phyloP scores from a whole-genome alignment of 2,797 vertebrate species.

The Syncerus caffer region DNA sequence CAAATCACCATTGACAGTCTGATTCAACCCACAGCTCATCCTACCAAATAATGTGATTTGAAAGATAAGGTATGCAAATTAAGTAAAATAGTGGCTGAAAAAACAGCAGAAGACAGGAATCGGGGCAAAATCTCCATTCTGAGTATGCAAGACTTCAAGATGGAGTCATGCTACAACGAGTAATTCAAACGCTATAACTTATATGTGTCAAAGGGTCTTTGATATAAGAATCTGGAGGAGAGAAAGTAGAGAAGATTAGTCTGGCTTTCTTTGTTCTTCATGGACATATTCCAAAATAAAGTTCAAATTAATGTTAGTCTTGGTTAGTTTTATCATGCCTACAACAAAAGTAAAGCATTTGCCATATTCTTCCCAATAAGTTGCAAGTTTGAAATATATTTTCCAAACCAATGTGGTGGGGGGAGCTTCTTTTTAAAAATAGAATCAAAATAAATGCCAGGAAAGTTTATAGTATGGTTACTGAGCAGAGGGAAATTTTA shows the following conservation, averaged over 20 bases:
- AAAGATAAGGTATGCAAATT: constrained; percentile 47
- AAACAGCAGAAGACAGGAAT: constrained; percentile 25
- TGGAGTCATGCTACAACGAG: neutral
- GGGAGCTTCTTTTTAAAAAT: neutral
- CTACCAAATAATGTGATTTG: constrained; percentile 54
- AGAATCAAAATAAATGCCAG: neutral
- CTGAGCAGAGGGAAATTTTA: constrained; percentile 7
- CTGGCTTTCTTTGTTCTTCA: constrained; percentile 60
- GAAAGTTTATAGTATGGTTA: neutral
- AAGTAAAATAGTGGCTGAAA: constrained; percentile 52
- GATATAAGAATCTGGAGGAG: constrained; percentile 30
- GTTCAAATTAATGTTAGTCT: constrained; percentile 61
- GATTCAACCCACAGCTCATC: constrained; percentile 49
- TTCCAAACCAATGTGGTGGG: neutral
- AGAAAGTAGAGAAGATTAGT: constrained; percentile 40
- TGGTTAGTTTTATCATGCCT: constrained; percentile 50
- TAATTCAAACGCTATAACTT: constrained; percentile 49
- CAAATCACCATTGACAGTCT: constrained; percentile 62
- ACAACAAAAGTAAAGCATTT: constrained; percentile 46
- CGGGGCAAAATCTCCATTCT: neutral
- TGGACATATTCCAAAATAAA: constrained; percentile 66
- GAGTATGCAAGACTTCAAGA: constrained; percentile 16
- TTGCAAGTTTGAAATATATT: constrained; percentile 45
- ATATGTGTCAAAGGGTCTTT: constrained; percentile 43
- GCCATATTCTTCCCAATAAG: constrained; percentile 4